phyloP scores from a whole-genome alignment of 2,888 invertebrate genomes.

The Lasioglossum pauxillum region DNA sequence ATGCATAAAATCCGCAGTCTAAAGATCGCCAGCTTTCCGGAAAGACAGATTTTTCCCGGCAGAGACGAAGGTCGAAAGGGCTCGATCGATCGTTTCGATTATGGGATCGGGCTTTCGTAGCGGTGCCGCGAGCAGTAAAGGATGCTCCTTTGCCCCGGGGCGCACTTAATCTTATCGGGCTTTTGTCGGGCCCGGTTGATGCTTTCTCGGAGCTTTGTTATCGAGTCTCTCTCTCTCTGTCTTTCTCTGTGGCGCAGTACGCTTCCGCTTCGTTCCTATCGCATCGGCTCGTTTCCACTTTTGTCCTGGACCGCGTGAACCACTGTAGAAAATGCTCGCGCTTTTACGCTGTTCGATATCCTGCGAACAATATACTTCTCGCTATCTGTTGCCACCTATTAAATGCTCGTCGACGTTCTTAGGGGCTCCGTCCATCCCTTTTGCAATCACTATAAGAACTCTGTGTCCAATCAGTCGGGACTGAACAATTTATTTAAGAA shows the following conservation, averaged over 20 bases:
- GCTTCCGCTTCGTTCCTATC: slow-evolving; percentile 62
- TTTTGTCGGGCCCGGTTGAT: slow-evolving; percentile 69
- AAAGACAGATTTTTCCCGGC: not conserved
- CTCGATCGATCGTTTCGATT: slow-evolving; percentile 63
- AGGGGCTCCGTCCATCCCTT: not conserved
- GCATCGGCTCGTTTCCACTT: slow-evolving; percentile 68
- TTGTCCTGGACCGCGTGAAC: slow-evolving; percentile 59
- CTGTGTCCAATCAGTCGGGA: not conserved
- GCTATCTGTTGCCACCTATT: slow-evolving; percentile 46
- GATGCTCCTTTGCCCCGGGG: slow-evolving; percentile 57
- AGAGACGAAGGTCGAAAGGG: slow-evolving; percentile 18
- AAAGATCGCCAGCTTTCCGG: not conserved
- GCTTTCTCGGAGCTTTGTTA: slow-evolving; percentile 69
- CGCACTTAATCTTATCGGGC: slow-evolving; percentile 72
- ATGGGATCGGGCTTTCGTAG: slow-evolving; percentile 51
- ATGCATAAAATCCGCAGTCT: not conserved
- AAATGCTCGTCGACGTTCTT: slow-evolving; percentile 33
- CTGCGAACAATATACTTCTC: slow-evolving; percentile 57
- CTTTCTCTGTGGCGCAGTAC: slow-evolving; percentile 7
- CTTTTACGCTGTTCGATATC: slow-evolving; percentile 60
- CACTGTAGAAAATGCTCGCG: slow-evolving; percentile 43
- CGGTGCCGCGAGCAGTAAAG: slow-evolving; percentile 35
- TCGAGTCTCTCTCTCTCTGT: slow-evolving; percentile 37
- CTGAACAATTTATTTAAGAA: no score
- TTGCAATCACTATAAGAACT: no score